Conservation (phyloP, 2,113 vertebrate genomes). For the Crotophaga sulcirostris region DNA sequence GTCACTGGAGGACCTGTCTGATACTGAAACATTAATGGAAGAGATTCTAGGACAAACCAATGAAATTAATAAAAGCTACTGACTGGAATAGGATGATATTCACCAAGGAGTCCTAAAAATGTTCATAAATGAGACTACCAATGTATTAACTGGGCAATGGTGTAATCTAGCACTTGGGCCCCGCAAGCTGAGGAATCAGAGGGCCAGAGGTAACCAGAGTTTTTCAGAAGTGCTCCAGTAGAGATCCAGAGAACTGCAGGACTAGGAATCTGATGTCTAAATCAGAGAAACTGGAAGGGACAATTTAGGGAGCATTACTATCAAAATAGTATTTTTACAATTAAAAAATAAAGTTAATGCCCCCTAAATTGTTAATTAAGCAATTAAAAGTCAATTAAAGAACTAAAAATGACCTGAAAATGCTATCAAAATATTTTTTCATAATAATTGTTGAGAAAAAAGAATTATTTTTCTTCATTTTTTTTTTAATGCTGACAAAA, state of each 20-base stretch:
- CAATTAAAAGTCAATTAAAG: not conserved
- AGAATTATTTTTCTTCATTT: not conserved
- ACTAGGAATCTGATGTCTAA: not conserved
- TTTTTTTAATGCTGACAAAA: not conserved
- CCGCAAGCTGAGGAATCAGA: not conserved
- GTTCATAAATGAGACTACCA: not conserved
- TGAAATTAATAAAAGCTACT: not conserved
- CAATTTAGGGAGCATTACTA: no score
- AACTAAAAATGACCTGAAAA: not conserved
- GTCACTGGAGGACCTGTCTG: not conserved
- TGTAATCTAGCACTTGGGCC: not conserved
- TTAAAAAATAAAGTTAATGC: not conserved
- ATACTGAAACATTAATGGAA: not conserved
- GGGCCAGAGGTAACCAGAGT: not conserved
- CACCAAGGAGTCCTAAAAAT: not conserved
- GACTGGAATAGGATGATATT: not conserved
- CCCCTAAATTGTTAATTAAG: not conserved
- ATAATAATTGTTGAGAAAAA: not conserved
- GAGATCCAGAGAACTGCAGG: not conserved
- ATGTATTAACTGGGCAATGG: not conserved
- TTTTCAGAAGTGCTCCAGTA: not conserved
- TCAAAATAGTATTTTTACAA: no score
- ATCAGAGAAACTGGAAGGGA: not conserved
- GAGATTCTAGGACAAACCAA: not conserved
- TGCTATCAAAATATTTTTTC: not conserved